A percentile compares a stretch with the other conserved stretches of the same genome.
Evolutionary conservation across 2,113 vertebrate species (phyloP).

Genomic region (Junco hyemalis): DNA sequence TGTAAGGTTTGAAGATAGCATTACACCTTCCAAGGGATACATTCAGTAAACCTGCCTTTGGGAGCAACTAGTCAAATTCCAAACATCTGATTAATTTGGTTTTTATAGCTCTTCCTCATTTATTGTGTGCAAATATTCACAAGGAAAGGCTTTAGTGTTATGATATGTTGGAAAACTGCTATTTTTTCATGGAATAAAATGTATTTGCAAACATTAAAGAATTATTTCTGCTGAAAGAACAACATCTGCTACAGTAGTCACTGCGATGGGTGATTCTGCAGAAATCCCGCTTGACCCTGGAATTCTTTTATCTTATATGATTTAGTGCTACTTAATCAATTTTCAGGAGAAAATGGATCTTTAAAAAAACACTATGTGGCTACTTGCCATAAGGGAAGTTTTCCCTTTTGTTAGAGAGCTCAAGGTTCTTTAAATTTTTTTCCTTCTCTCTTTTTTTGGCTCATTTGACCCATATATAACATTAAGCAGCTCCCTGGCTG

Average conservation of each 20-base stretch:
- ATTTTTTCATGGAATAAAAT: neutral
- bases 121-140: neutral
- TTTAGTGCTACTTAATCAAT: conserved; percentile 34
- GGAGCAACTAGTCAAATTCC: neutral
- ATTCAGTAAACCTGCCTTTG: neutral
- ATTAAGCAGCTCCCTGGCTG: conserved; percentile 70
- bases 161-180: neutral
- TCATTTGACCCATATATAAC: conserved; percentile 75
- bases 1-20: neutral
- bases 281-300: neutral
- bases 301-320: conserved; percentile 25
- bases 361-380: neutral
- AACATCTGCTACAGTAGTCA: neutral
- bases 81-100: neutral
- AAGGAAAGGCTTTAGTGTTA: neutral
- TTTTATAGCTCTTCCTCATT: neutral
- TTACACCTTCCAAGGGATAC: neutral
- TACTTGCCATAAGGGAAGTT: neutral
- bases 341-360: conserved; percentile 34
- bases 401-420: conserved; percentile 12
- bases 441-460: conserved; percentile 45
- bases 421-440: conserved; percentile 15
- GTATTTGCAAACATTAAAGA: neutral
- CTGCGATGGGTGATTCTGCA: conserved; percentile 7
- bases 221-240: neutral